These are phyloP conservation scores for Xenops minutus DNA, from an alignment of 2,797 vertebrate species.

Conservation along the genomic window DNA sequence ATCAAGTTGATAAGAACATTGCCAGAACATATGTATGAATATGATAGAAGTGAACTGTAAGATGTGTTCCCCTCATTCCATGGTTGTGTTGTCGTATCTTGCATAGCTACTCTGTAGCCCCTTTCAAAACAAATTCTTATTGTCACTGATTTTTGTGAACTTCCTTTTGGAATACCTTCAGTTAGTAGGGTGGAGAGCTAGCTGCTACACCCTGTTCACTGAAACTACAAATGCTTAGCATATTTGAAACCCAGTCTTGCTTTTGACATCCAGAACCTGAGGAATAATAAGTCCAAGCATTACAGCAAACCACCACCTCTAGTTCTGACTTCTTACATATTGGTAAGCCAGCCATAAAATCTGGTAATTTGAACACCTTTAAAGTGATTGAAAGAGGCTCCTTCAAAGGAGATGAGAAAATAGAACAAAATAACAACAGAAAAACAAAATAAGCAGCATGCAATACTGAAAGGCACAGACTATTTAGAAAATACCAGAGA, in stretches of 20 bases:
- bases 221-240: not conserved
- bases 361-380: not conserved
- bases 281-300: not conserved
- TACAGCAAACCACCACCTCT: not conserved
- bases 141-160: not conserved
- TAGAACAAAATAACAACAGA: not conserved
- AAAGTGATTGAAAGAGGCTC: not conserved
- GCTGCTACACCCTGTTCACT: not conserved
- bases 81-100: not conserved
- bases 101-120: not conserved
- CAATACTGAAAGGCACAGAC: not conserved
- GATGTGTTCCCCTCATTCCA: not conserved
- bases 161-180: not conserved
- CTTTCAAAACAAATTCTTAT: not conserved
- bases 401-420: not conserved
- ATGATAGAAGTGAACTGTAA: not conserved
- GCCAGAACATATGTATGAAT: not conserved
- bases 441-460: not conserved
- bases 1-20: not conserved
- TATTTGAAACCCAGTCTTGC: not conserved
- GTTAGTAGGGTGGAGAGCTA: not conserved
- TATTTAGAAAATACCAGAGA: not conserved
- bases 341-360: not conserved
- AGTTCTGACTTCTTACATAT: not conserved
- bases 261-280: not conserved